Evolutionary conservation across 2,888 invertebrate genomes (phyloP), one percentile per base, ranked within the genome.

Genomic region (Epiblema foenella): DNA sequence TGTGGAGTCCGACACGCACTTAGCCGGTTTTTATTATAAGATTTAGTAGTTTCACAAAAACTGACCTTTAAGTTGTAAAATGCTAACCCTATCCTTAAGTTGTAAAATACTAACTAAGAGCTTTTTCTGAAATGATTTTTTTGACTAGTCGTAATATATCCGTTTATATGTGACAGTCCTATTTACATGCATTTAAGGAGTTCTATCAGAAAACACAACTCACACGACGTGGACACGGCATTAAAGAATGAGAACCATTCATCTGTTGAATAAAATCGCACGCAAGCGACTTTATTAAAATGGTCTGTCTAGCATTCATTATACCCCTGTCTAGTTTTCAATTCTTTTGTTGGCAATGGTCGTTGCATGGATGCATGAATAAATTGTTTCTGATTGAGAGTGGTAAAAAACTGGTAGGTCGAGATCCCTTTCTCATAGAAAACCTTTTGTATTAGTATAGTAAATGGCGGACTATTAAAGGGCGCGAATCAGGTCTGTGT

Each of bases 361-460:
- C 86, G 89, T 83, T 89, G 89, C 88, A 89, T 88, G 88, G 88
- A 89, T 91, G 91, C 90, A 92, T 91, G 92, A 91, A 93, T 92
- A 91, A 91, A 92, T 92, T 91, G 89, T 90, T 91, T 89, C 84
- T 82, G 78, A 82, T 79, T 89, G 85, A 87, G 87, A 90, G 85
- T 87, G 81, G 88, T 88, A 88, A 85, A 83, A 89, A 93, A 93
- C 93, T 93, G 93, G 93, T 93, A 93, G 91, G 90, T 93, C 93
- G 91, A 91, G 93, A 91, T 91, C 89, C 91, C 88, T 91, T 93
- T 93, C 93, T 93, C 92, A 93, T 93, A 93, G 92, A 93, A 85
- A 83, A 89, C 84, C 86, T 79, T 91, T 92, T 91, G 90, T 92
- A 83, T 83, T 79, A 64, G 39, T 64, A 87, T 92, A 91, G 91